Evolutionary conservation across 2,113 vertebrate species (phyloP), one percentile per base, ranked within the genome.

Genomic region (Paradisaea rubra): DNA sequence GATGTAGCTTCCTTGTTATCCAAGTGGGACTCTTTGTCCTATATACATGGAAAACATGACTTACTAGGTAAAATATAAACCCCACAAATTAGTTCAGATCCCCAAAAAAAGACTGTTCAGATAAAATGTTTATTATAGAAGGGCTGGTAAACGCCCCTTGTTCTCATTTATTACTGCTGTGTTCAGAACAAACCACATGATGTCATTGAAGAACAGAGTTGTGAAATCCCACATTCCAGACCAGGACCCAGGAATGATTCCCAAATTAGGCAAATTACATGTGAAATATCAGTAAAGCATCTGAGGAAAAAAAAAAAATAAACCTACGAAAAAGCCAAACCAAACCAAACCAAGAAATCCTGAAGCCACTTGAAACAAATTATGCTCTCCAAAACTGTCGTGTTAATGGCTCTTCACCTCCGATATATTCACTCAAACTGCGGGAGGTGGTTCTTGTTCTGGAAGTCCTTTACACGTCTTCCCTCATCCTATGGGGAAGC

Each of bases 211-310:
- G 88, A 90, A 93, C 59, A 91, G 50, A 63, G 47, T 97, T 97
- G 93, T 16, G 31, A 95, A 97, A 97, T 93, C 57, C 35, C 61
- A 50, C 93, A 96, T 97, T 95, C 96, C 95, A 84, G 60, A 88
- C 45, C 21, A 41, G 69, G 60, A 86, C 74, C 31, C 53, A 92
- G 93, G 93, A 92, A 95, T 72, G 81, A 90, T 97, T 95, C 70
- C 95, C 96, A 96, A 86, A 95, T 95, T 86, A 96, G 92, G 95
- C 94, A 88, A 95, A 92, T 95, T 65, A 77, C 77, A 95, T 65
- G 61, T 2, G 57, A 93, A 93, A 88, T 92, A 93, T 45, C 80
- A 90, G 72, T 47, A 69, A 92, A 78, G 49, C 44, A 91, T 81
- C 64, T 35, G 27, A 3, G 6, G 63, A 57, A 41, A 2, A 42